Base-by-base conservation (phyloP, 1,140 invertebrate species). In the Aphis craccivora region DNA sequence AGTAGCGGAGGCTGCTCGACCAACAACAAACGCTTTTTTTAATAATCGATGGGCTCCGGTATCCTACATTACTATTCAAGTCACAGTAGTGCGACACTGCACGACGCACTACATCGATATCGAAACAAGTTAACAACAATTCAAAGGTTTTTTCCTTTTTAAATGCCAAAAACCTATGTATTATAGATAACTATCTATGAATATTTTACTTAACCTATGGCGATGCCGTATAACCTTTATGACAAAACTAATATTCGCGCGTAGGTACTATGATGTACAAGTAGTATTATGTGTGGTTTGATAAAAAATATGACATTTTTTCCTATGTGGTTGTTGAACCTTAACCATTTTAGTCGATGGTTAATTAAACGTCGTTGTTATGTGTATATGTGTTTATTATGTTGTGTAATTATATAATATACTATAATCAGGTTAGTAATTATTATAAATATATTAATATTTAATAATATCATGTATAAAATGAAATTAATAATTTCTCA, bases 1-100 rank as follows among this genome's bases (percentile, higher is more conserved):
- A 55, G 88, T 89, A 89, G 88, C 88, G 51, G 88, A 89, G 88
- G 88, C 55, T 89, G 22, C 23, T 88, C 48, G 35, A 89, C 35
- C n/a, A 40, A 55, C 51, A 89, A 89, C 23, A 55, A 89, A 35
- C 48, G 48, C 4, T 53, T 55, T 53, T 89, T 53, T 25, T 51
- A 55, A 89, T 89, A 89, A 89, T 89, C 88, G 51, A 89, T 55
- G 51, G 88, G 51, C 43, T 40, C 88, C 35, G n/a, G 48, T 37
- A 51, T 37, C 40, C 23, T 23, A 89, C 35, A 89, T 89, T 89
- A 89, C 53, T 89, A 89, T 89, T 89, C 88, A n/a, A 55, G 51
- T 89, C 88, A 89, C 88, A 22, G 51, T 35, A 55, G 51, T 40
- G 35, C 88, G 51, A 40, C 37, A 40, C 37, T 40, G 37, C 37